Evolutionary conservation across 2,113 vertebrate genomes (phyloP), one percentile per base, ranked within the genome.

Genomic region (Ariopsis seemanni): DNA sequence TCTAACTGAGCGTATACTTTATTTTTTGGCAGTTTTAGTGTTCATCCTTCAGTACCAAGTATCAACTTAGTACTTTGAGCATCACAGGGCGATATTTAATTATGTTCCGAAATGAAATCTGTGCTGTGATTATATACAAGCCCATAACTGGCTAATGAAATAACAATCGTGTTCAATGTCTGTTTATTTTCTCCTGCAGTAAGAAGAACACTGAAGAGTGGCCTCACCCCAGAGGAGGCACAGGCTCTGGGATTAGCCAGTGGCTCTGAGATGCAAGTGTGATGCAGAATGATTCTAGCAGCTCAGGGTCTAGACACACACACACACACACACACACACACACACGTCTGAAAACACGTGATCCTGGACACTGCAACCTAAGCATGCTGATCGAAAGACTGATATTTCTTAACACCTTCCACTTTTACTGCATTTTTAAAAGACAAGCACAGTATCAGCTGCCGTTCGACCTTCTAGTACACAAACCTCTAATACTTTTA

Each of bases 231-330:
- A 27, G 98, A 99, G 93, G 98, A 99, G 95, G 97, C 97, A 75
- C 96, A 97, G 90, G 97, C 97, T 83, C 95, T 99, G 80, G 98
- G 98, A 86, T 94, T 99, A 90, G 95, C 97, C 85, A 95, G 96
- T 87, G 96, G 96, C 81, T 96, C 97, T 0, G 98, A 99, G 94
- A 95, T 99, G 96, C 97, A 98, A 91, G 96, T 99, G 95, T 99
- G 96, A 99, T 10, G 72, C 48, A 30, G 83, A 85, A 92, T 87
- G 92, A 91, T 52, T 83, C 50, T 17, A 50, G 83, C n/a, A 71
- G 50, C 83, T 50, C 52, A 0, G 90, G 74, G 88, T 85, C 72
- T 84, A 14, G 82, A 89, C 89, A 60, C 92, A 91, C 82, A 88
- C 34, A n/a, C 85, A 93, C 89, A 91, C 91, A 90, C 57, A 86